Percentiles rank a stretch among this genome's conserved stretches.
Evolutionary conservation across 1,140 invertebrate species (phyloP).

Genomic region (Sycophila sp.): DNA sequence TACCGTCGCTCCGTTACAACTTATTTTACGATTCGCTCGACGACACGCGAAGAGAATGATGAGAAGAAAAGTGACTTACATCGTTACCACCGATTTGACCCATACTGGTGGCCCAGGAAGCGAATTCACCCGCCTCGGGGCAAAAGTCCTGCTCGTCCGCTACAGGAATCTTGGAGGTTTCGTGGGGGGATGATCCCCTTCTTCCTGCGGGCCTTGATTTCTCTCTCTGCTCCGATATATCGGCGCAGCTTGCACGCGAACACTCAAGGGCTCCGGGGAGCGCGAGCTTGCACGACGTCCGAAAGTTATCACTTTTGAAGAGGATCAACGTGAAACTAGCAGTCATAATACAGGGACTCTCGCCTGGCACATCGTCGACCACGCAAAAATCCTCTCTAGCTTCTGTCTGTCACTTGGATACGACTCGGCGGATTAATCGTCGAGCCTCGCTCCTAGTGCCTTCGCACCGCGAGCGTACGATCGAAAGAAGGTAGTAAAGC

Average conservation of each 20-base stretch:
- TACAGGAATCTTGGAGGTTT: constrained; percentile 65
- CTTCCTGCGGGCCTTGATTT: not conserved
- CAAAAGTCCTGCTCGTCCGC: constrained; percentile 60
- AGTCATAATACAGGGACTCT: constrained; percentile 40
- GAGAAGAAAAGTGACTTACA: constrained; percentile 57
- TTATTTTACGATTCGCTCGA: not conserved
- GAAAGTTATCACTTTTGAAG: constrained; percentile 54
- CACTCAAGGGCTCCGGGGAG: not conserved
- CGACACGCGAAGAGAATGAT: not conserved
- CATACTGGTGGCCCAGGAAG: constrained; percentile 62
- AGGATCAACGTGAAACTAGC: constrained; percentile 38
- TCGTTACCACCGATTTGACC: constrained; percentile 69
- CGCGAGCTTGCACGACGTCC: constrained; percentile 47
- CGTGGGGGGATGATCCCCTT: not conserved
- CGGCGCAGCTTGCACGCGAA: not conserved
- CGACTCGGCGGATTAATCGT: not conserved
- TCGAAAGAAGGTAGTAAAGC: too few relatives aligned
- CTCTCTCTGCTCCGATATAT: not conserved
- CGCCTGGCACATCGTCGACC: not conserved
- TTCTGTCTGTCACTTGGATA: not conserved
- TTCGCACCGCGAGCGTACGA: too few relatives aligned
- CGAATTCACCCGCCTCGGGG: constrained; percentile 59
- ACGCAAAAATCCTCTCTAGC: not conserved
- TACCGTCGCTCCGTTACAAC: not conserved
- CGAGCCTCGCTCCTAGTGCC: too few relatives aligned